phyloP scores from a whole-genome alignment of 2,113 vertebrate genomes.

The Lycaon pictus region DNA sequence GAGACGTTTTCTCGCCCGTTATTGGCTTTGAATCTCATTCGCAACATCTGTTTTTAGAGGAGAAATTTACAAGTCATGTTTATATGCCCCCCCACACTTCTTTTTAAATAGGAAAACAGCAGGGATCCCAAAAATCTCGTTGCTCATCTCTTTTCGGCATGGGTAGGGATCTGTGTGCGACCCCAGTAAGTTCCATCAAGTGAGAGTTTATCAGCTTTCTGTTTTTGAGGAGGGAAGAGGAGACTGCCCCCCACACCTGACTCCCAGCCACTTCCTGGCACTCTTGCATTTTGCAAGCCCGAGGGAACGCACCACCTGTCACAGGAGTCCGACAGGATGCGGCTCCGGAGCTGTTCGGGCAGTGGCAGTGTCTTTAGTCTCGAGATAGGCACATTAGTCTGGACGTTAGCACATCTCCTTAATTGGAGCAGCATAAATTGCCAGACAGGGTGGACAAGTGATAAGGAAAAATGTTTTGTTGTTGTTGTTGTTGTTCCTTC shows the following conservation, averaged over 20 bases:
- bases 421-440: constrained; percentile 93
- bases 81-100: neutral
- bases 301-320: constrained; percentile 63
- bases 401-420: constrained; percentile 83
- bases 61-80: neutral
- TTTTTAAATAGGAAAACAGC: constrained; percentile 50
- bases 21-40: neutral
- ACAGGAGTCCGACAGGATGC: constrained; percentile 62
- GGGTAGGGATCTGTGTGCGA: neutral
- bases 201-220: constrained; percentile 74
- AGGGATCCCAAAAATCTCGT: neutral
- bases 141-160: neutral
- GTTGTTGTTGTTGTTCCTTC: constrained; percentile 54
- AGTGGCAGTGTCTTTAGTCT: constrained; percentile 73
- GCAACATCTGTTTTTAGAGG: neutral
- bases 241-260: constrained; percentile 5
- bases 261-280: neutral
- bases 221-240: constrained; percentile 72
- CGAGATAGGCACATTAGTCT: constrained; percentile 79
- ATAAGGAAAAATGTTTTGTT: constrained; percentile 64
- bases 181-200: constrained; percentile 71
- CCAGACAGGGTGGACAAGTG: constrained; percentile 88
- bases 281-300: constrained; percentile 68
- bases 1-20: neutral
- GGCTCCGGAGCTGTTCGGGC: constrained; percentile 51